Conservation (phyloP, 2,797 vertebrate genomes). For the Phrynocephalus guinanensis region DNA sequence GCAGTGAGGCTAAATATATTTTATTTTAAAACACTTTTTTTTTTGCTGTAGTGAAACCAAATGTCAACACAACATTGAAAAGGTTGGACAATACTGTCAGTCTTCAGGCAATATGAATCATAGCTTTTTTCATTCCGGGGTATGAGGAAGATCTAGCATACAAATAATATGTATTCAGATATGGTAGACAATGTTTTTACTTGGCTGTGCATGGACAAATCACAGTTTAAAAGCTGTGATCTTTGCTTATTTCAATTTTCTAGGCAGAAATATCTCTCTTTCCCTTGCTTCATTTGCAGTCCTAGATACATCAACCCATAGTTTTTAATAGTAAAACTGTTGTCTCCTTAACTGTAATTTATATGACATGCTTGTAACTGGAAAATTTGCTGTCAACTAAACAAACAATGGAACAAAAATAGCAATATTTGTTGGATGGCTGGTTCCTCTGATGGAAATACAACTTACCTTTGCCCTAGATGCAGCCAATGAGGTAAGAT, state of each 20-base stretch:
- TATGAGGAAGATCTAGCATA: background rate
- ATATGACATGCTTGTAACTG: background rate
- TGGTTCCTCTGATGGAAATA: slow-evolving; percentile 5
- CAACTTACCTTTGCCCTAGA: background rate
- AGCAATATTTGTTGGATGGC: slow-evolving; percentile 14
- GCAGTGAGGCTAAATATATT: background rate
- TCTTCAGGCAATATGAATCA: background rate
- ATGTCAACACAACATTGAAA: background rate
- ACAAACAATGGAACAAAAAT: background rate
- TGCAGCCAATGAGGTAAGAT: background rate
- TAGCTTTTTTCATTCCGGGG: slow-evolving; percentile 1
- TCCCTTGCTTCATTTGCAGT: slow-evolving; percentile 7
- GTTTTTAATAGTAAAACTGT: background rate
- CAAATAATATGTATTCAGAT: background rate
- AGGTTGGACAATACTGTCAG: background rate
- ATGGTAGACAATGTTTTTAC: background rate
- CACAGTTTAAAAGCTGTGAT: background rate
- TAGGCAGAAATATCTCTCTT: background rate
- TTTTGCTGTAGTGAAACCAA: background rate
- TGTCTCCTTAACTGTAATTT: slow-evolving; percentile 3
- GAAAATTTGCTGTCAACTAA: slow-evolving; percentile 5
- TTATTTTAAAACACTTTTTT: too few species aligned
- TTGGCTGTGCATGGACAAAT: background rate
- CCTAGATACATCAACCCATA: background rate
- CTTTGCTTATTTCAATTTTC: background rate